Evolutionary conservation across 2,113 vertebrate genomes (phyloP).

Genomic region (Ceyx cyanopectus): DNA sequence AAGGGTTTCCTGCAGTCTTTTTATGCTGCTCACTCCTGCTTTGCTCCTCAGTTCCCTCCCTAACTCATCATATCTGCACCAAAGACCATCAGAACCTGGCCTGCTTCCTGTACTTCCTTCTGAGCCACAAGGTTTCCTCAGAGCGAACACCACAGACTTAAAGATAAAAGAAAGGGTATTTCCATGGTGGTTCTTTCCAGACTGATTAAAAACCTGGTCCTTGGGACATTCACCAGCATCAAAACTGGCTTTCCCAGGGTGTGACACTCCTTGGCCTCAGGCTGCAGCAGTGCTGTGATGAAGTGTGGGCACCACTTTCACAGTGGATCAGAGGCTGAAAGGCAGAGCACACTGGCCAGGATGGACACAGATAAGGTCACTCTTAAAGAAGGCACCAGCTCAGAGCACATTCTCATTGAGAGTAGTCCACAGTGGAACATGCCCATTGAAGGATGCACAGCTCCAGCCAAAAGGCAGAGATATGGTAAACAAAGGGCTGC

Average conservation of each 20-base stretch:
- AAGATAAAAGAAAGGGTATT: background rate
- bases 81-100: background rate
- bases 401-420: background rate
- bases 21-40: background rate
- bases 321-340: rapidly evolving
- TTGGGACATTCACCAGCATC: background rate
- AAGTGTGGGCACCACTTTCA: background rate
- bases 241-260: background rate
- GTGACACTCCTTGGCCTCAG: background rate
- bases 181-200: background rate
- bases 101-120: background rate
- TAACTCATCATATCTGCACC: background rate
- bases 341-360: background rate
- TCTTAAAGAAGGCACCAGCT: background rate
- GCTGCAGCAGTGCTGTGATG: background rate
- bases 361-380: background rate
- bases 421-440: background rate
- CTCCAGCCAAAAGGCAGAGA: background rate
- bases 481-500: background rate
- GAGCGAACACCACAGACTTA: background rate
- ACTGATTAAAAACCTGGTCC: background rate
- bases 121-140: background rate
- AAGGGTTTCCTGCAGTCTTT: background rate
- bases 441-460: rapidly evolving
- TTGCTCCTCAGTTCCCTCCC: background rate